Evolutionary conservation across 2,888 invertebrate genomes (phyloP), one percentile per base, ranked within the genome.

Genomic region (Tryphoninae sp.): DNA sequence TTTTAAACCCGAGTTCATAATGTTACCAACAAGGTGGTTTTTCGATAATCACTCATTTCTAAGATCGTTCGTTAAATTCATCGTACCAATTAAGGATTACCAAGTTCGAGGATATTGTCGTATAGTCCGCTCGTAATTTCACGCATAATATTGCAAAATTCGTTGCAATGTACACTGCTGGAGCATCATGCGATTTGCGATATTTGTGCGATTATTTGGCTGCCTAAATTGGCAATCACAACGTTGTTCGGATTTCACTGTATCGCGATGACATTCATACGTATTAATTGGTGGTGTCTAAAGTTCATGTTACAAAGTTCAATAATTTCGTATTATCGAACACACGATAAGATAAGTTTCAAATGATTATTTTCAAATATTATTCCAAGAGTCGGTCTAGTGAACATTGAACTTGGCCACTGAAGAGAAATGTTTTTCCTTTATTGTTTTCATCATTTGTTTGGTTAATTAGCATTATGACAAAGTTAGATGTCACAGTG

Each of bases 41-140:
- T 71, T 8, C 45, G 67, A 59, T 42, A 61, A 61, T 51, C 16
- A 13, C 42, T 16, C 26, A 55, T 13, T 16, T 40, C 11, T 42
- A 6, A 22, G 33, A 45, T 61, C 58, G 22, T 42, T 64, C 49
- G 72, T 42, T 62, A 55, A 64, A 64, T 53, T n/a, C 53, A 58
- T 40, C 16, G 6, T 49, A 59, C 55, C 13, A 49, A 40, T 11
- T 9, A 62, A 53, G 23, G 49, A 13, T 19, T 7, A 13, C 49
- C n/a, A 33, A 33, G n/a, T 2, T 13, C 0, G 19, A 19, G 19
- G 19, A 19, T 19, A 19, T 19, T 19, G 19, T 19, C 19, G 19
- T 19, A 19, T 19, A 19, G 1, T 19, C 19, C 19, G 0, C 19
- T 1, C 19, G 19, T 19, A 19, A 19, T 19, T 19, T 19, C 19